Conservation (phyloP, 2,797 vertebrate species). For the Remorina albescens region DNA sequence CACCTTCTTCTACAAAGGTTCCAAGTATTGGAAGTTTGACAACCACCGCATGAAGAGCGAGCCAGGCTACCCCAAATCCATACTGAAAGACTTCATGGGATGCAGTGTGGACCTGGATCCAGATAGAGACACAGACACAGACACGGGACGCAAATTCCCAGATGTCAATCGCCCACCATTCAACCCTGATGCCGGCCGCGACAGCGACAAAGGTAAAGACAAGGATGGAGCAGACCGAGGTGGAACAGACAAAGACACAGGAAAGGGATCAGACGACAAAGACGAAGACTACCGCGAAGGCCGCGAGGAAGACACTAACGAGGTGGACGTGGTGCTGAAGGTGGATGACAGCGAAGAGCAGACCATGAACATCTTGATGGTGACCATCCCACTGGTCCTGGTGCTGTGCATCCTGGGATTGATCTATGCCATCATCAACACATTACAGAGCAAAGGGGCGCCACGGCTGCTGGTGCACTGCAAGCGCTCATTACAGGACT, state of each 20-base stretch:
- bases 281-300: constrained; percentile 73
- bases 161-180: constrained; percentile 83
- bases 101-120: constrained; percentile 88
- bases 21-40: constrained; percentile 98
- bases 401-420: constrained; percentile 94
- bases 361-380: constrained; percentile 93
- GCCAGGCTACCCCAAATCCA: constrained; percentile 96
- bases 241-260: constrained; percentile 55
- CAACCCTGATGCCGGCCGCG: constrained; percentile 83
- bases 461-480: constrained; percentile 94
- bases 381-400: constrained; percentile 92
- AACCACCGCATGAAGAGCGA: constrained; percentile 96
- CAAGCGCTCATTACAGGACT: constrained; percentile 97
- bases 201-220: constrained; percentile 69
- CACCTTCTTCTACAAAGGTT: constrained; percentile 96
- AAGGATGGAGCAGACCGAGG: constrained; percentile 46
- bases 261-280: constrained; percentile 51
- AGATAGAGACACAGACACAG: constrained; percentile 79
- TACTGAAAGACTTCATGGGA: constrained; percentile 96
- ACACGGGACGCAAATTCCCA: constrained; percentile 83
- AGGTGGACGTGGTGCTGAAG: constrained; percentile 95
- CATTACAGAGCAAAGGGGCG: constrained; percentile 94
- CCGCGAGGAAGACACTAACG: constrained; percentile 84
- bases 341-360: constrained; percentile 91
- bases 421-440: constrained; percentile 93